Evolutionary conservation across 2,797 vertebrate species (phyloP).

Genomic region (Syndactyla subalaris): DNA sequence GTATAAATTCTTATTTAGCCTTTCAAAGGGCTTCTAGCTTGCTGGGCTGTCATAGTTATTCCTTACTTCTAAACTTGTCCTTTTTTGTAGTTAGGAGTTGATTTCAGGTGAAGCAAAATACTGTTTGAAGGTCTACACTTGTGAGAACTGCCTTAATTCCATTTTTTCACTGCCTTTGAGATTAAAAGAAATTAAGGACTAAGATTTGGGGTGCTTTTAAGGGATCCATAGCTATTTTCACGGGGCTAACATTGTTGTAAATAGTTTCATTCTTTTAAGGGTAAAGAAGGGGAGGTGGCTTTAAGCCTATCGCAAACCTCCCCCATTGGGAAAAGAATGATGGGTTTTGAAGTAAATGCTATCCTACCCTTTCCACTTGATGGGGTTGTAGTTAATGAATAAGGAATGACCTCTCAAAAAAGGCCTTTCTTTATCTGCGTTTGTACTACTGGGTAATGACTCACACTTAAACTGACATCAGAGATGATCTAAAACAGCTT

Average conservation of each 20-base stretch:
- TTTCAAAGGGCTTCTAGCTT: not conserved
- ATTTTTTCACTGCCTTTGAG: not conserved
- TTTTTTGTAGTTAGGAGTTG: not conserved
- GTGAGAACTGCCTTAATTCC: not conserved
- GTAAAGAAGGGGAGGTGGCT: not conserved
- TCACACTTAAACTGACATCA: not conserved
- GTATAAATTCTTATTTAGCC: not conserved
- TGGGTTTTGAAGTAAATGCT: not conserved
- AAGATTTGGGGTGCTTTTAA: not conserved
- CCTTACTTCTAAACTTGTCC: not conserved
- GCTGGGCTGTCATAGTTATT: not conserved
- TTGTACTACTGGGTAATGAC: not conserved
- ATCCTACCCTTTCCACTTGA: not conserved
- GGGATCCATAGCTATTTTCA: not conserved
- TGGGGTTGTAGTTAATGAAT: not conserved
- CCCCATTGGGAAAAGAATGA: not conserved
- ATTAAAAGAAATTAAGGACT: not conserved
- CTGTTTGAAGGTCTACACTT: not conserved
- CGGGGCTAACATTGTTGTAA: not conserved
- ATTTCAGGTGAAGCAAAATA: not conserved
- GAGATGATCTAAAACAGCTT: not conserved
- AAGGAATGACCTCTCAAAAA: conserved; percentile 14
- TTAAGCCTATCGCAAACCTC: not conserved
- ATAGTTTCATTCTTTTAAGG: not conserved
- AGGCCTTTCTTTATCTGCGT: not conserved